These are phyloP conservation scores for Lethenteron reissneri DNA, from an alignment of 2,113 vertebrate species.

Conservation along the genomic window DNA sequence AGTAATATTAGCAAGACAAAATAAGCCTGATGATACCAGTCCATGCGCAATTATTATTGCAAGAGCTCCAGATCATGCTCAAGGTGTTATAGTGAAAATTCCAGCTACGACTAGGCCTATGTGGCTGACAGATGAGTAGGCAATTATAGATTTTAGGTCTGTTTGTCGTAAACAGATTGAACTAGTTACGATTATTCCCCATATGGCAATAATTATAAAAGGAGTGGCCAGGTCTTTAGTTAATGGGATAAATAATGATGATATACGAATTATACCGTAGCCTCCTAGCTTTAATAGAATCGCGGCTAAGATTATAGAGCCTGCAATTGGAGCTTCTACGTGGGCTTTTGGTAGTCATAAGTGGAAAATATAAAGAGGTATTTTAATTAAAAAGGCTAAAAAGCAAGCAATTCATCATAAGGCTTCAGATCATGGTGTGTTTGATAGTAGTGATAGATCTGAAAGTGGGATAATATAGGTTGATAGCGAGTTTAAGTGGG, in stretches of 20 bases:
- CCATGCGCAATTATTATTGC: too few species aligned
- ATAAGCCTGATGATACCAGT: too few species aligned
- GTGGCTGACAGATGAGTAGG: background rate
- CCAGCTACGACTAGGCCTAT: too few species aligned
- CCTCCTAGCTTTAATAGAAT: background rate
- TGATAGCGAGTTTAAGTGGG: too few species aligned
- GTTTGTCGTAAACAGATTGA: background rate
- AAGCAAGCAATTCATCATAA: background rate
- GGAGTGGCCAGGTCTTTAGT: background rate
- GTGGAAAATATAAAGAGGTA: background rate
- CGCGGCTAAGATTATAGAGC: background rate
- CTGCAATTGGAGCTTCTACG: background rate
- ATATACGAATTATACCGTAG: background rate
- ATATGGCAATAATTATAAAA: background rate
- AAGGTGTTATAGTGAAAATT: too few species aligned
- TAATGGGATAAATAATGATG: background rate
- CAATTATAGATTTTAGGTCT: background rate
- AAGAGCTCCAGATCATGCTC: too few species aligned
- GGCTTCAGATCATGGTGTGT: too few species aligned
- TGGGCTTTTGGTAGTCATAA: background rate
- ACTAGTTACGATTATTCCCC: background rate
- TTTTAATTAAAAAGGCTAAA: background rate
- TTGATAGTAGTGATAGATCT: too few species aligned
- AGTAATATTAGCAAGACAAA: too few species aligned
- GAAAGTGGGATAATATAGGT: too few species aligned